Percentiles rank a stretch among this genome's conserved stretches.
Evolutionary conservation across 2,888 invertebrate species (phyloP).

Genomic region (Microctonus hyperodae): DNA sequence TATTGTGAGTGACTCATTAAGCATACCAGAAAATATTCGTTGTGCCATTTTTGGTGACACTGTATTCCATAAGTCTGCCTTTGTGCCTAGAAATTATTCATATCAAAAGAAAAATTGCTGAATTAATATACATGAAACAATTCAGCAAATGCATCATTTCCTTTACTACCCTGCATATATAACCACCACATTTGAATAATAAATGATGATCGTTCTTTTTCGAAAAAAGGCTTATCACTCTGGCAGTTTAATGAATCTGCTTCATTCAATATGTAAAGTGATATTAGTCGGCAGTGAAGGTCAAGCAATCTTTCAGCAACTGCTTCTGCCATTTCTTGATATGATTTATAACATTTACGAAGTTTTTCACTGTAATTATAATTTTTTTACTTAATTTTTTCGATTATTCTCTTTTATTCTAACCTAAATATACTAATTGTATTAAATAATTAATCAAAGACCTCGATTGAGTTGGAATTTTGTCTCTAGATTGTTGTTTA

Average conservation of each 20-base stretch:
- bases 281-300: slow-evolving; percentile 78
- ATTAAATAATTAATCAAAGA: slow-evolving; percentile 26
- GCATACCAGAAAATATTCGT: slow-evolving; percentile 83
- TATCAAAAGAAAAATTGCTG: not conserved
- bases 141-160: not conserved
- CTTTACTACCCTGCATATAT: slow-evolving; percentile 75
- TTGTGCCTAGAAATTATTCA: slow-evolving; percentile 69
- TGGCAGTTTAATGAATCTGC: slow-evolving; percentile 81
- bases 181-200: slow-evolving; percentile 90
- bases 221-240: slow-evolving; percentile 71
- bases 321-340: slow-evolving; percentile 84
- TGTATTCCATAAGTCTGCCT: slow-evolving; percentile 83
- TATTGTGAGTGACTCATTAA: slow-evolving; percentile 85
- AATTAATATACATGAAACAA: slow-evolving; percentile 3
- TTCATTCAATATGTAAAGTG: slow-evolving; percentile 83
- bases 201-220: slow-evolving; percentile 80
- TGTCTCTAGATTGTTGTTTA: slow-evolving; percentile 68
- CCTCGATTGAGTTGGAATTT: slow-evolving; percentile 48
- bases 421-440: not conserved
- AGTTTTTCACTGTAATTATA: slow-evolving; percentile 53
- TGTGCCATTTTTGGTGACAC: slow-evolving; percentile 91
- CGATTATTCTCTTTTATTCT: not conserved
- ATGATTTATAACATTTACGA: slow-evolving; percentile 73
- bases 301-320: slow-evolving; percentile 83
- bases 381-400: no score